phyloP scores from a whole-genome alignment of 1,140 invertebrate genomes.

The Diorhabda sublineata region DNA sequence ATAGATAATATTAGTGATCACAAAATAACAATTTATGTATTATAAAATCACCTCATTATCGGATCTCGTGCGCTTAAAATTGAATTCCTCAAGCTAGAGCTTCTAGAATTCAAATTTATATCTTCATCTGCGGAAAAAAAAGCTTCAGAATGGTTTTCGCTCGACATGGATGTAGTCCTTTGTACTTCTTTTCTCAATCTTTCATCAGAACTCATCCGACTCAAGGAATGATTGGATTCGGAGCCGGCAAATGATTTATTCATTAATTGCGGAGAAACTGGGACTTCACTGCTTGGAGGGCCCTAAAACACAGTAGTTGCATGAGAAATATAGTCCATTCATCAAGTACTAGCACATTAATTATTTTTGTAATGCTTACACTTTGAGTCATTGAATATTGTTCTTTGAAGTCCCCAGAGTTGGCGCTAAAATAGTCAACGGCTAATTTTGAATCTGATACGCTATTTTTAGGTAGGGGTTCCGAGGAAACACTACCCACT shows the following conservation, averaged over 20 bases:
- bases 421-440: constrained; percentile 54
- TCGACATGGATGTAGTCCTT: constrained; percentile 79
- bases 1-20: not conserved
- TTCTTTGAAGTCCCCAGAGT: constrained; percentile 24
- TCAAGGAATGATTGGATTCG: constrained; percentile 53
- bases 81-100: constrained; percentile 63
- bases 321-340: no score
- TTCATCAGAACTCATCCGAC: constrained; percentile 49
- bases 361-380: constrained; percentile 2
- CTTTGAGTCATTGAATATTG: constrained; percentile 13
- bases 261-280: constrained; percentile 19
- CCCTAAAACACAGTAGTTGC: constrained; percentile 15
- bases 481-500: constrained; percentile 52
- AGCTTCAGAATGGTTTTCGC: constrained; percentile 83
- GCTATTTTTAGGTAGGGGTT: constrained; percentile 59
- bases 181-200: constrained; percentile 57
- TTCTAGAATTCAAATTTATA: constrained; percentile 57
- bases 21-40: not conserved
- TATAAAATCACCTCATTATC: constrained; percentile 38
- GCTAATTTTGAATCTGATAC: constrained; percentile 78
- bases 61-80: constrained; percentile 50
- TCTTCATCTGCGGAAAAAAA: constrained; percentile 91
- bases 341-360: not conserved
- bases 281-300: constrained; percentile 23
- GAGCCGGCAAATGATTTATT: constrained; percentile 42